These are phyloP conservation scores for Aleiodes sp. DNA, from an alignment of 1,140 invertebrate genomes.

Conservation along the genomic window DNA sequence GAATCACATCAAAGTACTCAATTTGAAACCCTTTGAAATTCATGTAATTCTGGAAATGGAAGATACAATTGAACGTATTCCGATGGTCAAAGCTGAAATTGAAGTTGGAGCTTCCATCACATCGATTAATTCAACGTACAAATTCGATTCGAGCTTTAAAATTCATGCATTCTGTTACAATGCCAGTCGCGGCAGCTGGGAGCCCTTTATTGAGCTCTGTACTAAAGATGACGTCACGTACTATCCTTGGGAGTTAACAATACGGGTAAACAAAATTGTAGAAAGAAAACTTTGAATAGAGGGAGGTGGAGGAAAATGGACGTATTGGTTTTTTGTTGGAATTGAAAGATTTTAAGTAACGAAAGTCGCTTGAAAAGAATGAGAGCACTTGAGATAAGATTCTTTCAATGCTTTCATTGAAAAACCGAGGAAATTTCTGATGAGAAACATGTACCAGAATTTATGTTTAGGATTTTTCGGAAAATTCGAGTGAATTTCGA, in stretches of 20 bases:
- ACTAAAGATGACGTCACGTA: slow-evolving; percentile 74
- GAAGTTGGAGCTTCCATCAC: slow-evolving; percentile 46
- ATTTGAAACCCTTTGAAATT: slow-evolving; percentile 51
- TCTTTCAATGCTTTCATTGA: no score
- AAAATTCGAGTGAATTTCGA: no score
- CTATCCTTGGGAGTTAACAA: slow-evolving; percentile 77
- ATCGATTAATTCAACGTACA: slow-evolving; percentile 55
- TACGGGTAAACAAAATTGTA: slow-evolving; percentile 45
- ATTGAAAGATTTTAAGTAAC: no score
- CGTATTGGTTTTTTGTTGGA: no score
- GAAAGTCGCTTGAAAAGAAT: no score
- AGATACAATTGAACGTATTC: slow-evolving; percentile 54
- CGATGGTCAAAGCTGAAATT: slow-evolving; percentile 50
- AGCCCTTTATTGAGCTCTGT: slow-evolving; percentile 81
- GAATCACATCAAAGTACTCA: slow-evolving; percentile 44
- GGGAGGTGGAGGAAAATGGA: no score
- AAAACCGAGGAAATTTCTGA: no score
- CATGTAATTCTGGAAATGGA: slow-evolving; percentile 55
- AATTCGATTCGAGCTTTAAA: slow-evolving; percentile 62
- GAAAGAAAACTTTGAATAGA: no score
- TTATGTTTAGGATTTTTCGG: no score
- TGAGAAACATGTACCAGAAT: no score
- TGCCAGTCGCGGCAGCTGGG: slow-evolving; percentile 77
- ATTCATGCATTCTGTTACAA: slow-evolving; percentile 81
- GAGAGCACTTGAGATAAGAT: no score